phyloP scores from a whole-genome alignment of 2,113 vertebrate genomes.

The Myrmecobius fasciatus region DNA sequence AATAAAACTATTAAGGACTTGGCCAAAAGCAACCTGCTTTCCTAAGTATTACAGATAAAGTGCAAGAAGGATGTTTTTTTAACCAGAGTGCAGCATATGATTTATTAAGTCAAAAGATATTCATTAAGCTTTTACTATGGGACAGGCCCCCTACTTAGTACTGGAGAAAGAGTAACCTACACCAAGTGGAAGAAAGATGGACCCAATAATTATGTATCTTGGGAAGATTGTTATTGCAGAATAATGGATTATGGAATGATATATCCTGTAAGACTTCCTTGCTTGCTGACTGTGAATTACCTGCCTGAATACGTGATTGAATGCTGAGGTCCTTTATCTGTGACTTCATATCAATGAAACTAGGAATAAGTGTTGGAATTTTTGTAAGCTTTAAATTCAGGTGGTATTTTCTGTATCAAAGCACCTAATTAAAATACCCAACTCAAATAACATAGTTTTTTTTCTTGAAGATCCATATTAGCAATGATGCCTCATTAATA shows the following conservation, averaged over 20 bases:
- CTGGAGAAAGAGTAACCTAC: slow-evolving; percentile 50
- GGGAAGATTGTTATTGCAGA: slow-evolving; percentile 50
- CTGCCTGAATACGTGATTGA: slow-evolving; percentile 37
- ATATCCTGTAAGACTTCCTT: neutral
- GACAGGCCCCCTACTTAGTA: too few species aligned
- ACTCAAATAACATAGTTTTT: neutral
- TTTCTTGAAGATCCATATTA: neutral
- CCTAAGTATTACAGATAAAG: slow-evolving; percentile 71
- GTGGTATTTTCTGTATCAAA: neutral
- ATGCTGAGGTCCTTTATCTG: neutral
- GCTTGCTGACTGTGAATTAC: slow-evolving; percentile 60
- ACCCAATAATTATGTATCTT: neutral
- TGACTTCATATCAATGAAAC: neutral
- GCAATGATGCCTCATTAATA: neutral
- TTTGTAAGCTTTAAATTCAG: neutral
- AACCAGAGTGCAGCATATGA: too few species aligned
- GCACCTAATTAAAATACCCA: neutral
- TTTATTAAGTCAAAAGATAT: too few species aligned
- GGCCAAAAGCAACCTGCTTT: neutral
- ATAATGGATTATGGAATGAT: slow-evolving; percentile 53
- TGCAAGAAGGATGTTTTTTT: slow-evolving; percentile 52
- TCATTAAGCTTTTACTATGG: too few species aligned
- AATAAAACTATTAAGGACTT: slow-evolving; percentile 59
- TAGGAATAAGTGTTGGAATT: neutral
- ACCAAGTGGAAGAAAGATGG: slow-evolving; percentile 65